Evolutionary conservation across 2,113 vertebrate genomes (phyloP).

Genomic region (Anser brachyrhynchus): DNA sequence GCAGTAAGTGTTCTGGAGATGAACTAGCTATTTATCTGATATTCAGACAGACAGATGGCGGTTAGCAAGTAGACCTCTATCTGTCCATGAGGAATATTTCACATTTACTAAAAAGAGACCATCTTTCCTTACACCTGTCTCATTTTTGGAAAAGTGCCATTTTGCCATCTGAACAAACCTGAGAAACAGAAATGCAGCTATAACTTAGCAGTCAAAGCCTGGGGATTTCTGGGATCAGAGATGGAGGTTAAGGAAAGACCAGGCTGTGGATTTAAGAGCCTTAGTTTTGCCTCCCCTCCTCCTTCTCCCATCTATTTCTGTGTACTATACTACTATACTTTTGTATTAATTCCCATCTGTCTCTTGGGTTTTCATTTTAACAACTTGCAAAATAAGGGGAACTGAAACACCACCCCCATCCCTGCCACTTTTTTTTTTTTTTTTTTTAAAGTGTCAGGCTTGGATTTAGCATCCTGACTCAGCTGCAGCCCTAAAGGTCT

Average conservation of each 20-base stretch:
- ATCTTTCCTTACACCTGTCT: background rate
- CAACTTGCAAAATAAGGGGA: background rate
- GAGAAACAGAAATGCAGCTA: background rate
- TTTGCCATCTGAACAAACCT: background rate
- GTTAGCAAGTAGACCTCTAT: background rate
- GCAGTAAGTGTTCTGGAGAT: background rate
- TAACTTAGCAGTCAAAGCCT: background rate
- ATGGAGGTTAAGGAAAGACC: background rate
- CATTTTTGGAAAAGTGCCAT: background rate
- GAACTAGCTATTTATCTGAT: background rate
- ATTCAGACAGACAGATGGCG: background rate
- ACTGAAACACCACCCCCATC: background rate
- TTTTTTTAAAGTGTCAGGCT: background rate
- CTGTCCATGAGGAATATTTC: background rate
- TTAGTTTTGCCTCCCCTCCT: background rate
- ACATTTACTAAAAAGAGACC: background rate
- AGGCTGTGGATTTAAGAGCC: background rate
- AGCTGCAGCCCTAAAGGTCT: background rate
- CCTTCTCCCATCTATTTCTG: background rate
- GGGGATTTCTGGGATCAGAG: background rate
- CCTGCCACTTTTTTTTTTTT: too few species aligned
- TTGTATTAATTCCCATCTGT: background rate
- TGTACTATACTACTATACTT: background rate
- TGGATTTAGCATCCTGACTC: background rate
- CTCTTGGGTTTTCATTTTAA: background rate